Evolutionary conservation across 2,888 invertebrate species (phyloP).

Genomic region (Iphiclides podalirius): DNA sequence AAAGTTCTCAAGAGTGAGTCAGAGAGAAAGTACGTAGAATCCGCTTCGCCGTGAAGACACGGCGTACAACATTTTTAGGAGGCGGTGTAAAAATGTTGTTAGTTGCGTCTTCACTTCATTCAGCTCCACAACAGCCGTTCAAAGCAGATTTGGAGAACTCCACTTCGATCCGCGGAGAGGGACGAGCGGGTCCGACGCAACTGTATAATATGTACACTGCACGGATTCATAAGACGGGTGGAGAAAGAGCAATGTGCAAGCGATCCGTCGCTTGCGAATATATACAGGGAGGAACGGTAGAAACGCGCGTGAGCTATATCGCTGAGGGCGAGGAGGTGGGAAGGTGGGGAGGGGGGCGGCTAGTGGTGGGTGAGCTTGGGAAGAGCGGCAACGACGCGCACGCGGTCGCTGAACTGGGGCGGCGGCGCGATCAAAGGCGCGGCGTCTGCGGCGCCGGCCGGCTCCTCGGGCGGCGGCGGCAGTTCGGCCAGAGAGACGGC

Average conservation of each 20-base stretch:
- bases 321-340: too few species aligned
- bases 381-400: constrained; percentile 90
- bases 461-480: constrained; percentile 73
- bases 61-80: too few species aligned
- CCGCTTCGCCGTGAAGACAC: too few species aligned
- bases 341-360: constrained; percentile 27
- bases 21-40: too few species aligned
- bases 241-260: neutral
- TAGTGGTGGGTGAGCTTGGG: constrained; percentile 84
- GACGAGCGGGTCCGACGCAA: neutral
- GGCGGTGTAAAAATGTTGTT: too few species aligned
- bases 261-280: neutral
- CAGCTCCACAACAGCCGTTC: too few species aligned
- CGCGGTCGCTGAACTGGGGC: constrained; percentile 94
- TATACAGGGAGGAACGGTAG: neutral
- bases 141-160: too few species aligned
- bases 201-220: neutral
- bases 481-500: constrained; percentile 78
- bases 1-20: too few species aligned
- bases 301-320: too few species aligned
- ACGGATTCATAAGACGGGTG: neutral
- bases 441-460: constrained; percentile 52
- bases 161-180: too few species aligned
- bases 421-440: constrained; percentile 64
- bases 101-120: too few species aligned